These are phyloP conservation scores for Petroica traversi DNA, from an alignment of 2,113 vertebrate genomes.

Conservation along the genomic window DNA sequence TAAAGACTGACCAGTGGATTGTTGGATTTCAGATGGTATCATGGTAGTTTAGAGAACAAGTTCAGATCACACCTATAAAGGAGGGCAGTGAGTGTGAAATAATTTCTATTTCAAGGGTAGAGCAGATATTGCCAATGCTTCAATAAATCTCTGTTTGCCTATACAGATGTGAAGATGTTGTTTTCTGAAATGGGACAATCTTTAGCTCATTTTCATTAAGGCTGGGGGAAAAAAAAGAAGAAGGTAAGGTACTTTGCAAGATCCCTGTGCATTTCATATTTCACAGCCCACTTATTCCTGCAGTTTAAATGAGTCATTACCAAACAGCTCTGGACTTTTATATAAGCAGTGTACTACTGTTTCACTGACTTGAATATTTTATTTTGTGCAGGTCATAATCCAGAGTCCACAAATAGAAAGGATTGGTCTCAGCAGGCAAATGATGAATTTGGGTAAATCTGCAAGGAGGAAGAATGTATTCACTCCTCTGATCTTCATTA, in stretches of 20 bases:
- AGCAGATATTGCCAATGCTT: not conserved
- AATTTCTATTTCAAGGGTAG: not conserved
- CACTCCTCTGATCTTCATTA: rapidly evolving
- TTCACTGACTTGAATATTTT: not conserved
- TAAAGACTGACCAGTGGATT: not conserved
- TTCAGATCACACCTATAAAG: no score
- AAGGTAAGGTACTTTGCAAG: not conserved
- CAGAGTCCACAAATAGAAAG: not conserved
- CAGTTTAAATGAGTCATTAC: not conserved
- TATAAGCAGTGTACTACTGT: not conserved
- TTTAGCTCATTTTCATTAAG: not conserved
- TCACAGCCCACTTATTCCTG: not conserved
- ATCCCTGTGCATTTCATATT: not conserved
- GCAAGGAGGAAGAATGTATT: not conserved
- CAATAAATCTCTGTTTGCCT: not conserved
- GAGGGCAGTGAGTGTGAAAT: not conserved
- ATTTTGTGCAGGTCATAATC: not conserved
- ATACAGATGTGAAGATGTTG: not conserved
- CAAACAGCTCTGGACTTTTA: not conserved
- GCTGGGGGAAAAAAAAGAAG: not conserved
- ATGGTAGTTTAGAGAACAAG: no score
- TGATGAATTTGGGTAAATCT: not conserved
- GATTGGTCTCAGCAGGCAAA: not conserved
- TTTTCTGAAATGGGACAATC: not conserved
- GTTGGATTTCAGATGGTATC: no score